Conservation (phyloP, 2,797 vertebrate species). For the Bovichtus diacanthus region DNA sequence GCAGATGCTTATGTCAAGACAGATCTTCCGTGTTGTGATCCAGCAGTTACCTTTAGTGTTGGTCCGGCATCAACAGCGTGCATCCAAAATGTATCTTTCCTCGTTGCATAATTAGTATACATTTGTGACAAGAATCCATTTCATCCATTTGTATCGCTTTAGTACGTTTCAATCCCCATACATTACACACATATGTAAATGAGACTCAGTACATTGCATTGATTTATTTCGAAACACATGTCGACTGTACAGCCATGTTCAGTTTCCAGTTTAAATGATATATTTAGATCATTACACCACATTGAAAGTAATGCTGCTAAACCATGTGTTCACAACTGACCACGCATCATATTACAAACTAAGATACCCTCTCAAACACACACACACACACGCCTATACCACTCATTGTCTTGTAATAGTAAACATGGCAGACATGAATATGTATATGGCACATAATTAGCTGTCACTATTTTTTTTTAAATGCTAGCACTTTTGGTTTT, state of each 20-base stretch:
- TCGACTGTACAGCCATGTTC: slow-evolving; percentile 44
- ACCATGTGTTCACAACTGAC: slow-evolving; percentile 36
- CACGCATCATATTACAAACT: slow-evolving; percentile 30
- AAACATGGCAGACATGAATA: slow-evolving; percentile 57
- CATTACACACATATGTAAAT: not conserved
- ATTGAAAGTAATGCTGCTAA: slow-evolving; percentile 34
- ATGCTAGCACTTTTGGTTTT: slow-evolving; percentile 63
- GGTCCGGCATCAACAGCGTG: not conserved
- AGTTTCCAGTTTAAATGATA: slow-evolving; percentile 62
- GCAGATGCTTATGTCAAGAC: not conserved
- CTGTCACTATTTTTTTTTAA: slow-evolving; percentile 21
- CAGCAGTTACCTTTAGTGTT: not conserved
- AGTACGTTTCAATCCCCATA: not conserved
- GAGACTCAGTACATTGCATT: slow-evolving; percentile 41
- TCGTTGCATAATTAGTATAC: not conserved
- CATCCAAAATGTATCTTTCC: not conserved
- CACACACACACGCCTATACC: slow-evolving; percentile 20
- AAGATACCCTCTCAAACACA: slow-evolving; percentile 34
- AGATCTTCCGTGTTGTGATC: not conserved
- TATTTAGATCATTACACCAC: slow-evolving; percentile 37
- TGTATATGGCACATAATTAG: slow-evolving; percentile 61
- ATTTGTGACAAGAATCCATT: not conserved
- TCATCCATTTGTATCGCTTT: not conserved
- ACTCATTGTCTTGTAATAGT: slow-evolving; percentile 39
- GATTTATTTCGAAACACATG: slow-evolving; percentile 72